Base-by-base conservation (phyloP, 2,888 invertebrate species). In the Chrysolina americana region DNA sequence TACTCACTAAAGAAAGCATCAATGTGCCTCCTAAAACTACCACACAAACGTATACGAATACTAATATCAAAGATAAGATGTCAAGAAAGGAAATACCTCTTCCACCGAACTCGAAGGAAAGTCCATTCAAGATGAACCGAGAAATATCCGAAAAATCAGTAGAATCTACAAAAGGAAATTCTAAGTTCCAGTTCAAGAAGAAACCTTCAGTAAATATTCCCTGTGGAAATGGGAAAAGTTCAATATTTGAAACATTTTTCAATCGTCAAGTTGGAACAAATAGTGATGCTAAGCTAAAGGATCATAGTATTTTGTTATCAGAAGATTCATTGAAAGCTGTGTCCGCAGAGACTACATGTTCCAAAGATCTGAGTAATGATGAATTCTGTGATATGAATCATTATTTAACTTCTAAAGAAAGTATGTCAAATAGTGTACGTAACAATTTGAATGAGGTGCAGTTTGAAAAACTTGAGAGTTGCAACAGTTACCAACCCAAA, bases 121-220 rank as follows among this genome's bases (percentile, higher is more conserved):
- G 59, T 10, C 10, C 11, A 53, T 21, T 21, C 5, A 21, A 53
- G 53, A 23, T 11, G 13, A 53, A 53, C 13, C 10, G 11, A 53
- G 21, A n/a, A 19, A 19, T 17, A 53, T 53, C 53, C 19, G 19
- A 21, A 53, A 53, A 53, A 53, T 53, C 53, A 3, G 17, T 48
- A 3, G 48, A 48, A 48, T 48, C 36, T 4, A 41, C 50, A 0
- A 56, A 53, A 41, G n/a, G 9, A 1, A 41, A 72, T 11, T 65
- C 68, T 15, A 71, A 72, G 68, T 78, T 76, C 28, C 62, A 75
- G 21, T 76, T 76, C 50, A 77, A 76, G 41, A 76, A 75, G 23
- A 68, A 70, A 15, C 21, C 50, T 8, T 9, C 13, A 21, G 28
- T 62, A 17, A 47, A 47, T 44, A 5, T 41, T 2, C 19, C 41